Evolutionary conservation across 2,797 vertebrate species (phyloP), one percentile per base, ranked within the genome.

Genomic region (Rhyacichthys aspro): DNA sequence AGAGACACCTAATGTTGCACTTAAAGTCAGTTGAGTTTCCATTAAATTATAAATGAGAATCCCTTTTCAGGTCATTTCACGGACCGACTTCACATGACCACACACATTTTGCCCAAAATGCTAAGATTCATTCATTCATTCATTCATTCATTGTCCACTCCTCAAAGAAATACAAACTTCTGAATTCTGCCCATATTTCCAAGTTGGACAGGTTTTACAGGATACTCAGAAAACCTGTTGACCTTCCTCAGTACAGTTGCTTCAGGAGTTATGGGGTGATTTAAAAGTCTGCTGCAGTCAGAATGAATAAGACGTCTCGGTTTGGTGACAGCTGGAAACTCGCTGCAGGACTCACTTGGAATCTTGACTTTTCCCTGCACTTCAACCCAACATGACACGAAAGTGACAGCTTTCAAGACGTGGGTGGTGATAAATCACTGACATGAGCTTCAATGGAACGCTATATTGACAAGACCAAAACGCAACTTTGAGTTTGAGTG

Each of bases 201-300:
- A 28, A 23, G 16, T 49, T 36, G 6, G 9, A 14, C 12, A 18
- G 46, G 12, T 48, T 32, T 48, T 48, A 14, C 11, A 10, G 71
- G 82, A 58, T 8, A 59, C 58, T 15, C 41, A 53, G 0, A 44
- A 72, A 18, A 54, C 69, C 55, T 11, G 65, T 50, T 79, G 87
- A 90, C 83, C 84, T 88, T 84, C 79, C 60, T 43, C 42, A 1
- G 12, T 54, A 52, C 69, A 61, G 78, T 81, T 46, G 73, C 74
- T 80, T 42, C 61, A n/a, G 71, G 76, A 76, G 70, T 50, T 34
- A 45, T n/a, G 32, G 38, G 16, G 17, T 60, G 78, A 81, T 84
- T 67, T 81, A 9, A 86, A 79, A 84, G 81, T 81, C 85, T 86
- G 85, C 67, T 82, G 6, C 66, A 65, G 84, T 85, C 86, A 82